A percentile compares a stretch with the other conserved stretches of the same genome.
phyloP scores from a whole-genome alignment of 2,888 invertebrate genomes.

The Idaea dimidiata region DNA sequence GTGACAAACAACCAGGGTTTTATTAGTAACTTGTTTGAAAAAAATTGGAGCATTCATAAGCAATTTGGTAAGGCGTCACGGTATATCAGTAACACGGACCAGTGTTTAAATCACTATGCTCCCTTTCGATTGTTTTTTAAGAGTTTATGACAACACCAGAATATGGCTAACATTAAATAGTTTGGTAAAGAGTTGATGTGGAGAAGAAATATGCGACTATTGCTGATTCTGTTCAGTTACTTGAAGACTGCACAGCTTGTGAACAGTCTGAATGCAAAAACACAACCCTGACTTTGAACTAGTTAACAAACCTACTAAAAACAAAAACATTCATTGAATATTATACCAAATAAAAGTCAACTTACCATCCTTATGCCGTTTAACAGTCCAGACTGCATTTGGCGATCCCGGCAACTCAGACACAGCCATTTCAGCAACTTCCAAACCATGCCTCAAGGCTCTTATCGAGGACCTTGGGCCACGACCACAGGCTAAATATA shows the following conservation, averaged over 20 bases:
- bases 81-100: slow-evolving; percentile 80
- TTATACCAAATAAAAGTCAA: slow-evolving; percentile 9
- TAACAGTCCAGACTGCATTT: slow-evolving; percentile 99
- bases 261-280: no score
- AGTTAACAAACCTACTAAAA: background rate
- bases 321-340: background rate
- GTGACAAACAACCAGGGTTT: slow-evolving; percentile 83
- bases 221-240: background rate
- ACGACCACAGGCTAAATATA: slow-evolving; percentile 97
- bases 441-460: slow-evolving; percentile 97
- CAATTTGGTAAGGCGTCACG: slow-evolving; percentile 72
- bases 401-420: slow-evolving; percentile 99
- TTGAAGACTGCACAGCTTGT: no score
- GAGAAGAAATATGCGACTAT: no score
- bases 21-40: slow-evolving; percentile 79
- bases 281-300: no score
- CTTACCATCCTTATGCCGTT: slow-evolving; percentile 97
- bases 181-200: no score
- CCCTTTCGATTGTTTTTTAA: slow-evolving; percentile 33
- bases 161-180: no score
- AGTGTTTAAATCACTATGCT: slow-evolving; percentile 74
- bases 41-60: slow-evolving; percentile 75
- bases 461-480: slow-evolving; percentile 96
- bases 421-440: slow-evolving; percentile 99
- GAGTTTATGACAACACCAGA: background rate